Evolutionary conservation across 2,888 invertebrate genomes (phyloP).

Genomic region (Meta bourneti): DNA sequence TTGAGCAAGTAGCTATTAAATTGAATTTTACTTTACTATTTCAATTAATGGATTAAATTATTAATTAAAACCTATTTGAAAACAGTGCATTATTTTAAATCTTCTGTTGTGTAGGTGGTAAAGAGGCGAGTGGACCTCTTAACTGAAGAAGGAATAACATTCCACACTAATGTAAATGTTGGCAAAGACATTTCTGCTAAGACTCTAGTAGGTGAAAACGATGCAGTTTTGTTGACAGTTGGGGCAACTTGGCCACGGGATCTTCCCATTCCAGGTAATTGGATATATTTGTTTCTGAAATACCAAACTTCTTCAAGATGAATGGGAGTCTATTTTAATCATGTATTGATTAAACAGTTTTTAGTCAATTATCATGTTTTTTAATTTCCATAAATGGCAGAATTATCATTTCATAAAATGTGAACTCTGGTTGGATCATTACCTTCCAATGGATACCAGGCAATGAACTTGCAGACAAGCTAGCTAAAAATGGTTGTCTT

Average conservation of each 20-base stretch:
- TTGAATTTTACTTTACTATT: not conserved
- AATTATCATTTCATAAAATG: not conserved
- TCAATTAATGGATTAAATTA: not conserved
- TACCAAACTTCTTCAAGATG: too few species aligned
- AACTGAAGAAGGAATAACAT: constrained; percentile 92
- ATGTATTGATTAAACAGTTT: not conserved
- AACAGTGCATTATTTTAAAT: not conserved
- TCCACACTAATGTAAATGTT: constrained; percentile 93
- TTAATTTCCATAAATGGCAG: not conserved
- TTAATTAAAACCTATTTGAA: not conserved
- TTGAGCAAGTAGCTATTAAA: not conserved
- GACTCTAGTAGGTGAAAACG: constrained; percentile 84
- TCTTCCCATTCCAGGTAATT: constrained; percentile 82
- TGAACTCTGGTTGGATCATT: too few species aligned
- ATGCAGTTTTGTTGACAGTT: constrained; percentile 93
- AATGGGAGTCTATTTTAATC: too few species aligned
- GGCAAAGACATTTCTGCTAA: constrained; percentile 93
- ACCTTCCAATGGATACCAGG: too few species aligned
- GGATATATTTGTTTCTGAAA: not conserved
- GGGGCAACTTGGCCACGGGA: constrained; percentile 99
- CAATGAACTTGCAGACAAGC: too few species aligned
- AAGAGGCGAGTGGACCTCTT: constrained; percentile 92
- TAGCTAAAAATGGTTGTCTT: too few species aligned
- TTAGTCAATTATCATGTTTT: not conserved
- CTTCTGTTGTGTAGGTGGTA: constrained; percentile 83